phyloP scores from a whole-genome alignment of 2,888 invertebrate species.

The Oasisia sp. region DNA sequence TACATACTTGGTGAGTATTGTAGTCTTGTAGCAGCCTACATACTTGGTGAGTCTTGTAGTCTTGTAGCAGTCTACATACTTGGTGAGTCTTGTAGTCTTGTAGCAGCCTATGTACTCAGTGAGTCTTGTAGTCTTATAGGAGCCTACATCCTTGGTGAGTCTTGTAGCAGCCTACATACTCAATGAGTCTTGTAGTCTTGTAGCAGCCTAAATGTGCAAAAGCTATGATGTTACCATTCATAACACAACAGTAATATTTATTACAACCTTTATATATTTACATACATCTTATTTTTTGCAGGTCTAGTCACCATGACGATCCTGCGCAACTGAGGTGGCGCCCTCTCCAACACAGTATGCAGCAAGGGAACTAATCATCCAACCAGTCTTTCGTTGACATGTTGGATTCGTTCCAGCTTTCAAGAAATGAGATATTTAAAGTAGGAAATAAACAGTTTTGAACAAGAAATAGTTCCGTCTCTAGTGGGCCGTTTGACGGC shows the following conservation, averaged over 20 bases:
- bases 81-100: constrained; percentile 27
- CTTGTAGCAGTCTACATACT: too few relatives aligned
- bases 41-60: constrained; percentile 55
- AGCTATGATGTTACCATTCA: too few relatives aligned
- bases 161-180: too few relatives aligned
- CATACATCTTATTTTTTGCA: too few relatives aligned
- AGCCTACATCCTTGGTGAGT: too few relatives aligned
- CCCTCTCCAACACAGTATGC: not conserved
- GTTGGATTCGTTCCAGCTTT: not conserved
- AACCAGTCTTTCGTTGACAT: not conserved
- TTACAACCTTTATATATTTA: too few relatives aligned
- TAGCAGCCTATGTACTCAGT: too few relatives aligned
- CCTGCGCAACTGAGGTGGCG: not conserved
- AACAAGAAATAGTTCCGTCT: not conserved
- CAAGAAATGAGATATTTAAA: not conserved
- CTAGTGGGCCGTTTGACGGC: not conserved
- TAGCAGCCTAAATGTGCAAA: too few relatives aligned
- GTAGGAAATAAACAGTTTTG: not conserved
- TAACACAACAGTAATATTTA: too few relatives aligned
- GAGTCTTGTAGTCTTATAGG: too few relatives aligned
- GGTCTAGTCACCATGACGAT: not conserved
- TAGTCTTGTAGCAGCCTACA: constrained; percentile 76
- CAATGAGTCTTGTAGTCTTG: too few relatives aligned
- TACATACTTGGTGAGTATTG: constrained; percentile 55
- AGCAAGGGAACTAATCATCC: not conserved